Evolutionary conservation across 2,888 invertebrate species (phyloP), one percentile per base, ranked within the genome.

Genomic region (Macroteleia sp.): DNA sequence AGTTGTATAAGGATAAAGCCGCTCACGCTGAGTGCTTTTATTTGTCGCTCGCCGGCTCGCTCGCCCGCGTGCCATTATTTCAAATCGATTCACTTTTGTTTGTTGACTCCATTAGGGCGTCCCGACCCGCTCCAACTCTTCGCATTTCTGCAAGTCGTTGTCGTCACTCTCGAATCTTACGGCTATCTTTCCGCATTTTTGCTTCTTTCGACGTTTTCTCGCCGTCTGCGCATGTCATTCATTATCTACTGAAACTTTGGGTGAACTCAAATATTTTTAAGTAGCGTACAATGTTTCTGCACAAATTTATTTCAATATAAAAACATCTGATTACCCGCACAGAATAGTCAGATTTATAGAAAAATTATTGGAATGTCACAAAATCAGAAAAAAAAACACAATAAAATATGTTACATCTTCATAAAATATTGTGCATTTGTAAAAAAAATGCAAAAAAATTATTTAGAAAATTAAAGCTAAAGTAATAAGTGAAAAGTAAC

Each of bases 21-120:
- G 88, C 87, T 88, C 86, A 82, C 85, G 87, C 88, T 89, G 88
- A 89, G 89, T 88, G 88, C 89, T 89, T 89, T 88, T 88, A 89
- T 88, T 89, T 89, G 89, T 89, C 89, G 86, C 85, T 79, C 81
- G 83, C 80, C 75, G 71, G 79, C 82, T 83, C 79, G 81, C 81
- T 82, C 83, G 82, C 76, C 85, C 83, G 86, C 86, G 83, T 85
- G 85, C 87, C 86, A 87, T 89, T 89, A 88, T 88, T 89, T 89
- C 87, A 88, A 85, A 88, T 89, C 88, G 86, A 87, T 88, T 88
- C 88, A 85, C 88, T 89, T 88, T 88, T 87, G 88, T 88, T 88
- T 88, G 89, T 89, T 89, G 88, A 88, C 87, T 88, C 88, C 88
- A 89, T 89, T 89, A 88, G 87, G 81, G 82, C 74, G 64, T 41